These are phyloP conservation scores for Coenonympha glycerion DNA, from an alignment of 2,888 invertebrate species.

Conservation along the genomic window DNA sequence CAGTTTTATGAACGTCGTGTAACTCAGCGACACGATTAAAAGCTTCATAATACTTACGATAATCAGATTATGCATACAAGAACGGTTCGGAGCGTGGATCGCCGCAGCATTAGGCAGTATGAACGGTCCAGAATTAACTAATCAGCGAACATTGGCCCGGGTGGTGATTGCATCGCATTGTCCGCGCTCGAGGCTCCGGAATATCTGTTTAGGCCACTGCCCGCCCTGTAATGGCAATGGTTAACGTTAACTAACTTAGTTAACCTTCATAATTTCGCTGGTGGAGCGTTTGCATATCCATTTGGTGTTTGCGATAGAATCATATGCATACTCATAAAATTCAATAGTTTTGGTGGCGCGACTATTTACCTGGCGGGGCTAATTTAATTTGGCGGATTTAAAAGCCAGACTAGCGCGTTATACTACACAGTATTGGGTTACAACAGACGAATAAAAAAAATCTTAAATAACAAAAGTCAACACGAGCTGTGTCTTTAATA, in stretches of 20 bases:
- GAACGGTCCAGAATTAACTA: conserved; percentile 70
- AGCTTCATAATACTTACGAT: conserved; percentile 71
- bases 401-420: background rate
- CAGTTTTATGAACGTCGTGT: conserved; percentile 38
- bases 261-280: conserved; percentile 51
- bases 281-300: conserved; percentile 44
- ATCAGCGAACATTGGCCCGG: conserved; percentile 71
- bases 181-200: conserved; percentile 70
- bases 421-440: background rate
- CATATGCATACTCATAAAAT: conserved; percentile 7
- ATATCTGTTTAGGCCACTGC: conserved; percentile 75
- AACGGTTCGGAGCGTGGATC: conserved; percentile 60
- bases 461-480: too few relatives aligned
- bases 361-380: conserved; percentile 1
- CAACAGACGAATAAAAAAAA: too few relatives aligned
- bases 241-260: conserved; percentile 60
- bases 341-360: conserved; percentile 1
- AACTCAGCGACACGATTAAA: conserved; percentile 54
- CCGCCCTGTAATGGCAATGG: conserved; percentile 67
- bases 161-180: conserved; percentile 71
- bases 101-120: conserved; percentile 61
- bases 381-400: background rate
- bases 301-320: conserved; percentile 28
- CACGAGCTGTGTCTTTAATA: too few relatives aligned
- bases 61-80: conserved; percentile 76